Evolutionary conservation across 2,797 vertebrate genomes (phyloP).

Genomic region (Cryptoblepharus egeriae): DNA sequence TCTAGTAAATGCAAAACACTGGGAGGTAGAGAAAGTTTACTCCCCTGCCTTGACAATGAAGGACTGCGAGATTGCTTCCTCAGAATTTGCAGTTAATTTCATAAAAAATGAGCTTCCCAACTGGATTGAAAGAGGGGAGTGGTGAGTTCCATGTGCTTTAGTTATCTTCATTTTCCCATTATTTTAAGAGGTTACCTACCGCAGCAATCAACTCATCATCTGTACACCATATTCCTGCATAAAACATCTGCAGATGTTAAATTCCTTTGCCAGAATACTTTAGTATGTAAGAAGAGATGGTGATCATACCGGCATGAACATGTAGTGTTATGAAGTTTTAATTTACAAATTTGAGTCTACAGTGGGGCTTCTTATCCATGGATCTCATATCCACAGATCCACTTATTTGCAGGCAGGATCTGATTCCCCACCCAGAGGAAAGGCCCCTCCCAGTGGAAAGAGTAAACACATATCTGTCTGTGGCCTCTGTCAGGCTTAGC

Average conservation of each 20-base stretch:
- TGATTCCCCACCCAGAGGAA: too few relatives aligned
- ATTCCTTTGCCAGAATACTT: conserved; percentile 60
- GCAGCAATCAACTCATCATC: conserved; percentile 61
- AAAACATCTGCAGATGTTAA: conserved; percentile 70
- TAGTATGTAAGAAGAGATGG: conserved; percentile 52
- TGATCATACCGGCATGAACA: conserved; percentile 52
- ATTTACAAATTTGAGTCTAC: background rate
- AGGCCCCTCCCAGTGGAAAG: too few relatives aligned
- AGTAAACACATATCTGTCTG: too few relatives aligned
- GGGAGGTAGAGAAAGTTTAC: background rate
- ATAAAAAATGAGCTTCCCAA: conserved; percentile 25
- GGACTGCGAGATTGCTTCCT: conserved; percentile 30
- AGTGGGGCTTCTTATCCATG: background rate
- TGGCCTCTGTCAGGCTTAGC: too few relatives aligned
- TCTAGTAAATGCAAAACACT: conserved; percentile 57
- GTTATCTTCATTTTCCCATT: conserved; percentile 26
- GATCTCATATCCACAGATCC: too few relatives aligned
- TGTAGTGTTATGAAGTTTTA: conserved; percentile 32
- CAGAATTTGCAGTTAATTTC: conserved; percentile 38
- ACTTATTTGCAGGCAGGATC: too few relatives aligned
- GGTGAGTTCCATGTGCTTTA: conserved; percentile 48
- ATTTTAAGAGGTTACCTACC: conserved; percentile 62
- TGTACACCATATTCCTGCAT: conserved; percentile 57
- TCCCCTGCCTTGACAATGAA: conserved; percentile 50
- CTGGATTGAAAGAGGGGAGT: conserved; percentile 11